Evolutionary conservation across 1,140 invertebrate species (phyloP).

Genomic region (Nomia melanderi): DNA sequence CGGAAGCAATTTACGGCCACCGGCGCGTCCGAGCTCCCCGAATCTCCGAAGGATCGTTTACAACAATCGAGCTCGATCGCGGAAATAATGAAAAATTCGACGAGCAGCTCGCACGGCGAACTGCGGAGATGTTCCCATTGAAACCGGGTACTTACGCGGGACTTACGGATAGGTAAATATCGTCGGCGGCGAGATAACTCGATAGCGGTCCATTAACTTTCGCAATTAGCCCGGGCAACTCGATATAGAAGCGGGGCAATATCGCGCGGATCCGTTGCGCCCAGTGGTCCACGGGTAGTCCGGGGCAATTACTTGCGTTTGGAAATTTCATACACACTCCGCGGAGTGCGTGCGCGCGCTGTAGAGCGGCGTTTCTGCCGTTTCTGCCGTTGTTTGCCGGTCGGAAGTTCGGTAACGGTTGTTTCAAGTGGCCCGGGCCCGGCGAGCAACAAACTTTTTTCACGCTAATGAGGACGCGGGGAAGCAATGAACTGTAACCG

Average conservation of each 20-base stretch:
- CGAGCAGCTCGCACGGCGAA: not conserved
- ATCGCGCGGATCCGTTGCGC: not conserved
- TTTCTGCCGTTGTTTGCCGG: not conserved
- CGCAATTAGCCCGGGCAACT: not conserved
- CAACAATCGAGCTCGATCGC: too few species aligned
- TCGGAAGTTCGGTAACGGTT: not conserved
- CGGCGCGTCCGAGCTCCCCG: too few species aligned
- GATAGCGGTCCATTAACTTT: not conserved
- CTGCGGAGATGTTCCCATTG: too few species aligned
- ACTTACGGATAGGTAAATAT: not conserved
- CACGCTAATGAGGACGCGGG: not conserved
- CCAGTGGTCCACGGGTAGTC: not conserved
- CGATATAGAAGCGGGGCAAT: not conserved
- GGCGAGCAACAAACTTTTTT: not conserved
- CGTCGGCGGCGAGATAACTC: not conserved
- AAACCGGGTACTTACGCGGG: not conserved
- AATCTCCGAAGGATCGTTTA: too few species aligned
- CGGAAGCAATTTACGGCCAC: too few species aligned
- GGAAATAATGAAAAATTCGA: too few species aligned
- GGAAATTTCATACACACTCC: conserved; percentile 4
- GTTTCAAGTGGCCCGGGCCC: not conserved
- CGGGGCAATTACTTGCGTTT: not conserved
- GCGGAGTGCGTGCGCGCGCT: not conserved
- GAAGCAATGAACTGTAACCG: not conserved
- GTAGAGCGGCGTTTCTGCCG: not conserved